Evolutionary conservation across 2,797 vertebrate genomes (phyloP), one percentile per base, ranked within the genome.

Genomic region (Siniperca undulata): DNA sequence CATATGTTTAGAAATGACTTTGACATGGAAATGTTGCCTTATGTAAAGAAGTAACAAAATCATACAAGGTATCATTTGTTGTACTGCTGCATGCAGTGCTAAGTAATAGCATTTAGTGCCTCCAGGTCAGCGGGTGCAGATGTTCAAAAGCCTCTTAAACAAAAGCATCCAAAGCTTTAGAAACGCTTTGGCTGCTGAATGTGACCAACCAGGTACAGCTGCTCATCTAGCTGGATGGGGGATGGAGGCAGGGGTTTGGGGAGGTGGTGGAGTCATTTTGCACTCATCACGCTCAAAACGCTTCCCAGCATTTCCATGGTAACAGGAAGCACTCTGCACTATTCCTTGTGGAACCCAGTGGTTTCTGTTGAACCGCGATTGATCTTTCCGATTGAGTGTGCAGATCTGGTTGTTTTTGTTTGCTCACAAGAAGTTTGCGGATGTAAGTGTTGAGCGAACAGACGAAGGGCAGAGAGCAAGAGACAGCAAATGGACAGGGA

Each of bases 231-330:
- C 71, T 68, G 56, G 56, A 66, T 65, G 75, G 73, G 50, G 58
- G 30, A 38, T 24, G 64, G 78, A 74, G 42, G 68, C 74, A 44
- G 19, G 19, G 52, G 56, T 66, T 74, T 30, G 5, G 68, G 68
- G 24, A 65, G 77, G 50, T 7, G 68, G 38, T 24, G 80, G 58
- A 74, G 74, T 80, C 72, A 50, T 87, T 90, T 90, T 78, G 80
- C 80, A 73, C 78, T 81, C 81, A 65, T 22, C 74, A 40, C 11
- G 46, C 84, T 84, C 79, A 66, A 61, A 93, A 89, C 38, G 69
- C 78, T 87, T 93, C 75, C 70, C 81, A 60, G 55, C 80, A 93
- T 95, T 93, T 87, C 94, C 92, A 94, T 94, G 80, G 93, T 84
- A 94, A 95, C 94, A 86, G 79, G 86, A 93, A 92, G 89, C 90